Percentiles rank a stretch among this genome's conserved stretches.
Conservation (phyloP, 2,113 vertebrate genomes). For the Engystomops pustulosus region DNA sequence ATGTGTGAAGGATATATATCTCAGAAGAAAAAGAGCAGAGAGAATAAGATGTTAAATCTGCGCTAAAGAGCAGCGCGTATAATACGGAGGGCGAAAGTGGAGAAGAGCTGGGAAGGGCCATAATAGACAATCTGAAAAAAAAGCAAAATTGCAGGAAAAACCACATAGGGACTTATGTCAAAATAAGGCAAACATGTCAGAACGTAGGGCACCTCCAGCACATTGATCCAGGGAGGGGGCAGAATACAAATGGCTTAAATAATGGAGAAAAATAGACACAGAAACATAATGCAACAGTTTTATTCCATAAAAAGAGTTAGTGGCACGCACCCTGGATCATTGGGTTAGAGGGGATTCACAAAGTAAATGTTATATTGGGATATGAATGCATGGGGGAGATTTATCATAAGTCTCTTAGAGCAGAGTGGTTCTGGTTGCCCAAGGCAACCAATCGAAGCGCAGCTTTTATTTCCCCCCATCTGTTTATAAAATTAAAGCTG, state of each 20-base stretch:
- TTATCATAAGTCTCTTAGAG: too few relatives aligned
- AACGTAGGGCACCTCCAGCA: neutral
- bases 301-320: too few relatives aligned
- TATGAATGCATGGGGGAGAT: too few relatives aligned
- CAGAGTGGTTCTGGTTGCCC: too few relatives aligned
- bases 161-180: neutral
- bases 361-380: too few relatives aligned
- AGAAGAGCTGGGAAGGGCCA: neutral
- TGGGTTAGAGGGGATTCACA: too few relatives aligned
- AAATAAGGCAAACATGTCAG: neutral
- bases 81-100: neutral
- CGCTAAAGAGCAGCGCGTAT: neutral
- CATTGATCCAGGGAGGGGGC: neutral
- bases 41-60: constrained; percentile 14
- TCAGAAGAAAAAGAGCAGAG: neutral
- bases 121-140: neutral
- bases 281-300: too few relatives aligned
- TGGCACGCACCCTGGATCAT: too few relatives aligned
- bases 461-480: too few relatives aligned
- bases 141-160: neutral
- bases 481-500: too few relatives aligned
- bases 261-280: too few relatives aligned
- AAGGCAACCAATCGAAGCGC: too few relatives aligned
- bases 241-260: neutral
- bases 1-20: neutral